Conservation (phyloP, 2,797 vertebrate species). For the Intellagama lesueurii region DNA sequence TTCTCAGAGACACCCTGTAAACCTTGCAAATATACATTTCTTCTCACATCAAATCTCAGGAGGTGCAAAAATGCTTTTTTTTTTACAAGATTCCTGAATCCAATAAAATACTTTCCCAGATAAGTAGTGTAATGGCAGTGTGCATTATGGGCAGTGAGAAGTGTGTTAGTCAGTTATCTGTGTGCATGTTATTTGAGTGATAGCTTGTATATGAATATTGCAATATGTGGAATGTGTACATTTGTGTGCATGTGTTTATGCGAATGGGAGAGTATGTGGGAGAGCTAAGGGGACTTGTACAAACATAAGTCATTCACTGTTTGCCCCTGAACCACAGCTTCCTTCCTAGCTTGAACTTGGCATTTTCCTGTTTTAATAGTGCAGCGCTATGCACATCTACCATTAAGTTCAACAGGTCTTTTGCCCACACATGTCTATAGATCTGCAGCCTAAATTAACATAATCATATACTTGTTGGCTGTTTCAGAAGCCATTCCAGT, state of each 20-base stretch:
- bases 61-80: too few species aligned
- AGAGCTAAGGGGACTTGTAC: neutral
- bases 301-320: neutral
- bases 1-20: too few species aligned
- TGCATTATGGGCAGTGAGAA: too few species aligned
- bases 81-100: too few species aligned
- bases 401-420: neutral
- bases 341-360: neutral
- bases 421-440: neutral
- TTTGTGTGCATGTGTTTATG: neutral
- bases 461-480: neutral
- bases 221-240: too few species aligned
- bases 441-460: neutral
- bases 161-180: too few species aligned
- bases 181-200: too few species aligned
- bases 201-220: too few species aligned
- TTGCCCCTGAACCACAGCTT: neutral
- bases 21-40: too few species aligned
- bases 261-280: neutral
- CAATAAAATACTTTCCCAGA: too few species aligned
- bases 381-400: neutral
- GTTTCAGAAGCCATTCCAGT: slow-evolving; percentile 1
- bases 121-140: too few species aligned
- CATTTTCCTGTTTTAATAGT: neutral
- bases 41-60: too few species aligned